Conservation (phyloP, 2,888 invertebrate genomes). For the Sinodicranocentrus sp. region DNA sequence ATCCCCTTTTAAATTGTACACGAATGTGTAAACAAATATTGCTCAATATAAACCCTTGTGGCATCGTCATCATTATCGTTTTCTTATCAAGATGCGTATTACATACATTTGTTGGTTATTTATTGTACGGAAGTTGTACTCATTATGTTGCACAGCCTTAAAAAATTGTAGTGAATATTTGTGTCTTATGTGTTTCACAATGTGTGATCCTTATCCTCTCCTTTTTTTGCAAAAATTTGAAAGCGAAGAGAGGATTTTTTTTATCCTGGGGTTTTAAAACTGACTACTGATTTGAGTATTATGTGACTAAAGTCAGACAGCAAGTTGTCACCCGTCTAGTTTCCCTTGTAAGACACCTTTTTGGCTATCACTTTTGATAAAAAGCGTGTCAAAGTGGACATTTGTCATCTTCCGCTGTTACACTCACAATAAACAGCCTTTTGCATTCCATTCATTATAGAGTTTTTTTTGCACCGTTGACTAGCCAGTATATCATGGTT, state of each 20-base stretch:
- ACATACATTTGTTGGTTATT: background rate
- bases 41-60: conserved; percentile 27
- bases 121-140: conserved; percentile 6
- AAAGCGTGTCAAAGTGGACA: conserved; percentile 69
- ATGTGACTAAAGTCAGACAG: no score
- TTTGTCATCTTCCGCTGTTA: conserved; percentile 63
- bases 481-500: no score
- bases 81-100: conserved; percentile 13
- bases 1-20: conserved; percentile 1
- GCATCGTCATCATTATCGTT: conserved; percentile 15
- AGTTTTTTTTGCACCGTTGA: conserved; percentile 1
- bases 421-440: background rate
- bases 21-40: conserved; percentile 54
- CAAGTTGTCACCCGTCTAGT: conserved; percentile 47
- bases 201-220: conserved; percentile 34
- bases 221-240: conserved; percentile 1
- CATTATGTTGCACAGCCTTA: background rate
- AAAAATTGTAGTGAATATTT: background rate
- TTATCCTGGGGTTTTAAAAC: no score
- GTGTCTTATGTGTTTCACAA: conserved; percentile 4
- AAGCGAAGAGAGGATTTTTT: conserved; percentile 10
- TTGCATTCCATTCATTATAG: conserved; percentile 18
- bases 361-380: conserved; percentile 62
- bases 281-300: no score
- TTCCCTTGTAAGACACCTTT: conserved; percentile 41